phyloP scores from a whole-genome alignment of 2,113 vertebrate species.

The Megaceryle maxima region DNA sequence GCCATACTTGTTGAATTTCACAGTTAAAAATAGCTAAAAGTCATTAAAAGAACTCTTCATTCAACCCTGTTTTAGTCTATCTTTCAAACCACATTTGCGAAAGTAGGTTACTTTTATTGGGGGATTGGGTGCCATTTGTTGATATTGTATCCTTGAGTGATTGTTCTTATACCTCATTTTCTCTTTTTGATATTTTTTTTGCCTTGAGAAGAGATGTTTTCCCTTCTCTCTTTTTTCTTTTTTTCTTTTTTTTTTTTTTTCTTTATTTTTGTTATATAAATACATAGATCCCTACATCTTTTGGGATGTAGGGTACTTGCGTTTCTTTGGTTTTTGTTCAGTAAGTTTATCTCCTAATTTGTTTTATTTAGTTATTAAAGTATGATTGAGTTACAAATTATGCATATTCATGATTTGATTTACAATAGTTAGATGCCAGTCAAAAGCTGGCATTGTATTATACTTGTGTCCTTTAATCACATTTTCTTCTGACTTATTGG shows the following conservation, averaged over 20 bases:
- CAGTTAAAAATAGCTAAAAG: neutral
- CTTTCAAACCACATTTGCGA: neutral
- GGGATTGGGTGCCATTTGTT: neutral
- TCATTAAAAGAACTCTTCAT: neutral
- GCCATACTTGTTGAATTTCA: neutral
- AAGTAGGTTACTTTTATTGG: neutral
- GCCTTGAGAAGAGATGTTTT: neutral
- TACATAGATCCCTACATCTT: neutral
- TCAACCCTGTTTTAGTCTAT: too few relatives aligned
- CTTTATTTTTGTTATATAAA: too few relatives aligned
- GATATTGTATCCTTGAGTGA: neutral
- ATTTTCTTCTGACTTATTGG: neutral
- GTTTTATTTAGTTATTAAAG: neutral
- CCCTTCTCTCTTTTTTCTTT: neutral
- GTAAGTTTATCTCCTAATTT: neutral
- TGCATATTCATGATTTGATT: neutral
- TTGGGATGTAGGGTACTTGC: neutral
- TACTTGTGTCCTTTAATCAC: neutral
- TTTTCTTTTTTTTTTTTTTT: neutral
- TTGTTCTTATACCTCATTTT: neutral
- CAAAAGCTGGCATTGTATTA: neutral
- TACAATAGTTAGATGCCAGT: neutral
- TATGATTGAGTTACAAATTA: neutral
- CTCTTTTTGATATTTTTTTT: neutral
- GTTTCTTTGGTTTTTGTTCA: neutral